Base-by-base conservation (phyloP, 2,797 vertebrate genomes). In the Paedocypris micromegethes region DNA sequence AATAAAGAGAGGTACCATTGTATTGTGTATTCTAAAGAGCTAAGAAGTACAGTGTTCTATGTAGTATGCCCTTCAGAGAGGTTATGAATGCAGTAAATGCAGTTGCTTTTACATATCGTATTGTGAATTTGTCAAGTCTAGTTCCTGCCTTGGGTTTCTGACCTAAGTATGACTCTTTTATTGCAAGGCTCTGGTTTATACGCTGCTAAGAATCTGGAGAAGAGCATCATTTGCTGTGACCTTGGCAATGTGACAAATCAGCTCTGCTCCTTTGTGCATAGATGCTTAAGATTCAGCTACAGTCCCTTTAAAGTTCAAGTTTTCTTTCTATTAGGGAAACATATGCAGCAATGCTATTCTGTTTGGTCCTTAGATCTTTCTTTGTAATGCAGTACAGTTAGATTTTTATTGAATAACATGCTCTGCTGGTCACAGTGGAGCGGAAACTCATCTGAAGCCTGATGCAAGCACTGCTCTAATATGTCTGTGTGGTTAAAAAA, bases 231-330 rank as follows among this genome's bases (percentile, higher is more conserved):
- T 42, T 64, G 42, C 41, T 50, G 41, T 64, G 60, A 70, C 60
- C 60, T 64, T 70, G 53, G 68, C 9, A 51, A 58, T 39, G 59
- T 70, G 52, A 70, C 41, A 70, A 70, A 64, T 64, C 60, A 64
- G 60, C 54, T 70, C 58, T 45, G 53, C 53, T 50, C 54, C 9
- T 1, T 57, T 64, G 60, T 58, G 54, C 37, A 57, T 43, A 63
- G 40, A 63, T 56, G 57, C 8, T 63, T 41, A 56, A 50, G 53
- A 63, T 63, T 70, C 45, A 63, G 53, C 41, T 5, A 50, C 8
- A 56, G 7, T 38, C n/a, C 6, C 50, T 23, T 9, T 49, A 62
- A 5, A 63, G 5, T 54, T 50, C 46, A 70, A 59, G 23, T 6
- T 40, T 68, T n/a, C 45, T 42, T 43, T 5, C 6, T 9, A 9